phyloP scores from a whole-genome alignment of 2,797 vertebrate species.

The Acipenser ruthenus region DNA sequence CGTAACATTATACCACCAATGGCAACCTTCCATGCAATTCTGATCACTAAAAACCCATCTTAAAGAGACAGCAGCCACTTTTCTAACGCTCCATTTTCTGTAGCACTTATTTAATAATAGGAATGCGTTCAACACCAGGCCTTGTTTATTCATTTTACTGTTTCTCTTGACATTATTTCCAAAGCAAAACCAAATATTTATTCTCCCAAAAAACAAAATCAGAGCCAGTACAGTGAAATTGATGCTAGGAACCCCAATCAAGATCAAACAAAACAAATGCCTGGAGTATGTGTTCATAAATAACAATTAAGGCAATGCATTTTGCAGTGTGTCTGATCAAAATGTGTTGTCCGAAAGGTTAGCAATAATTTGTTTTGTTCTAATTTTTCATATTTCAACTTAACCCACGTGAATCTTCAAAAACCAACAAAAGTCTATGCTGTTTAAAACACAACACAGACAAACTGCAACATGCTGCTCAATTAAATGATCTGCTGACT shows the following conservation, averaged over 20 bases:
- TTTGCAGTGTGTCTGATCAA: constrained; percentile 41
- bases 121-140: too few relatives aligned
- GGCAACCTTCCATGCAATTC: constrained; percentile 57
- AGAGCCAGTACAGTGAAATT: constrained; percentile 23
- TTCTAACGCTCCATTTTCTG: constrained; percentile 35
- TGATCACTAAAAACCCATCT: constrained; percentile 65
- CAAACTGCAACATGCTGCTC: too few relatives aligned
- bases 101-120: too few relatives aligned
- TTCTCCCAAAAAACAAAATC: too few relatives aligned
- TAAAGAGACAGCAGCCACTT: constrained; percentile 61
- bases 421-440: too few relatives aligned
- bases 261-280: constrained; percentile 29
- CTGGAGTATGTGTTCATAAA: constrained; percentile 48
- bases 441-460: too few relatives aligned
- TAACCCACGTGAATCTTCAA: too few relatives aligned
- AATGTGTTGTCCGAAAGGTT: constrained; percentile 48
- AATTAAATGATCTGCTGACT: too few relatives aligned
- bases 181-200: too few relatives aligned
- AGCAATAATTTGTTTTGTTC: constrained; percentile 47
- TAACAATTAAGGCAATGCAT: constrained; percentile 53
- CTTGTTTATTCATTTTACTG: too few relatives aligned
- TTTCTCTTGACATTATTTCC: too few relatives aligned
- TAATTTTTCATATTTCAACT: too few relatives aligned
- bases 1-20: constrained; percentile 58
- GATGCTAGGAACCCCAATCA: background rate